Conservation (phyloP, 2,888 invertebrate genomes). For the Phymatocera aterrima region DNA sequence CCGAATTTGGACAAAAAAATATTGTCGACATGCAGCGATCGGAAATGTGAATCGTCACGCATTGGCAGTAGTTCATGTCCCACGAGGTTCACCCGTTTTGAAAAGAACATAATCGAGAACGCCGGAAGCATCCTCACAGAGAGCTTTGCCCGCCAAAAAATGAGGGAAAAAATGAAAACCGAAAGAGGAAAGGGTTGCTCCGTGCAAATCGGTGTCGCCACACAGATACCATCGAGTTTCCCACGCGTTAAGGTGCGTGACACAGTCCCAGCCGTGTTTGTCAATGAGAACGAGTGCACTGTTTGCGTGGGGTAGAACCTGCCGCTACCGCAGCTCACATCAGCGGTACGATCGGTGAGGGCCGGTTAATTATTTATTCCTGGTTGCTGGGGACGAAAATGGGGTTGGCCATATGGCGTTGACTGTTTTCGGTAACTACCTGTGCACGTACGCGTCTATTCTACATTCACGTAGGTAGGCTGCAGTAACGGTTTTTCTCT, state of each 20-base stretch:
- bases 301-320: slow-evolving; percentile 39
- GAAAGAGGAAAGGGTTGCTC: neutral
- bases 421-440: slow-evolving; percentile 35
- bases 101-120: no score
- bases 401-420: slow-evolving; percentile 31
- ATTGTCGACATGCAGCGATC: no score
- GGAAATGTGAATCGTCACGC: no score
- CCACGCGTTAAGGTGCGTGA: slow-evolving; percentile 45
- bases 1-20: no score
- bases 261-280: neutral
- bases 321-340: no score
- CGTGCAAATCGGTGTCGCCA: slow-evolving; percentile 31
- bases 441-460: neutral
- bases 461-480: neutral
- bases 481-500: slow-evolving; percentile 5
- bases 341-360: neutral
- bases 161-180: neutral
- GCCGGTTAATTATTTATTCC: slow-evolving; percentile 35
- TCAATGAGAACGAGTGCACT: neutral
- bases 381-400: slow-evolving; percentile 20
- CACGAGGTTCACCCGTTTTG: no score
- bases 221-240: slow-evolving; percentile 36
- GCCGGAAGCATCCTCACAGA: no score
- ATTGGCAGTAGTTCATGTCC: no score
- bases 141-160: no score